Base-by-base conservation (phyloP, 2,888 invertebrate genomes). In the Shargacucullia verbasci region DNA sequence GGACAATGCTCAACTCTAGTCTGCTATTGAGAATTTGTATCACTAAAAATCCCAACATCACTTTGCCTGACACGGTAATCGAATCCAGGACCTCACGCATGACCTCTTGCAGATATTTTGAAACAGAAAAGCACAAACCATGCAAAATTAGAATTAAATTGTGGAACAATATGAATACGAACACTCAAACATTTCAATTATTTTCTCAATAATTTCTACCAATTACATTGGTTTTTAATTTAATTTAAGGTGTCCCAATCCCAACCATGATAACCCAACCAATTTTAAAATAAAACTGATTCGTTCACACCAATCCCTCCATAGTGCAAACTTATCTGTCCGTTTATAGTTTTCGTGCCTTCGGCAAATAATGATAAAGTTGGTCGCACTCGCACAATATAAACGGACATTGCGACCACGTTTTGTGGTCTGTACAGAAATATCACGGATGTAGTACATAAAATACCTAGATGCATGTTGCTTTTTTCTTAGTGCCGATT, bases 331-430 rank as follows among this genome's bases (percentile, higher is more conserved):
- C 83, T 88, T 89, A 89, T 88, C 85, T 84, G 69, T 67, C 64
- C 78, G 73, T 83, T 86, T 83, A 81, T 81, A 83, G 84, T 81
- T 87, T 80, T 84, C 87, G 84, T 90, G 89, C 79, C 79, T 66
- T 63, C 58, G 73, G 84, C 84, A 82, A 87, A 88, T 89, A 87
- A 89, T 84, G 85, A 82, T 88, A 88, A 89, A 89, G 79, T 83
- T 81, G 59, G 80, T 76, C 60, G 76, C 64, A 70, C 73, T 76
- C 60, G 76, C 64, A 70, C 73, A 66, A 74, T 75, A 79, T 77
- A 81, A 83, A 81, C 73, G 81, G 80, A 82, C 82, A 83, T 77
- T 80, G 76, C 75, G 75, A 66, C 77, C 74, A 71, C 72, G 69
- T 79, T 80, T 76, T 72, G 73, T 76, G 70, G 70, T 73, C 60